phyloP scores from a whole-genome alignment of 1,140 invertebrate genomes.

The Polypedilum pembai region DNA sequence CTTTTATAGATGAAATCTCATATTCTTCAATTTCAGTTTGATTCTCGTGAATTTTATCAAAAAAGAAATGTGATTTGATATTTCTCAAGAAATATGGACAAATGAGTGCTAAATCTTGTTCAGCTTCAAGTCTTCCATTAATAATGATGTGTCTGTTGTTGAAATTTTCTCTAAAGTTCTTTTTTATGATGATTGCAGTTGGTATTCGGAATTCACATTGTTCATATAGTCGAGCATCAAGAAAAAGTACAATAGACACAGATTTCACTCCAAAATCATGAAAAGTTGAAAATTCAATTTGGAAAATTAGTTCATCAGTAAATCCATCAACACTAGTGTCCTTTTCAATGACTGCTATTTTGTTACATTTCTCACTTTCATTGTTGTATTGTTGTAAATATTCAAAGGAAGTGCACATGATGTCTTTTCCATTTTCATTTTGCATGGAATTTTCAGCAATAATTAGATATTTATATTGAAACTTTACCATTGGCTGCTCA shows the following conservation, averaged over 20 bases:
- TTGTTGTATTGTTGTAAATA: neutral
- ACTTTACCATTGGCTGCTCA: conserved; percentile 1
- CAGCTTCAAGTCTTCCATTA: neutral
- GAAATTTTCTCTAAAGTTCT: neutral
- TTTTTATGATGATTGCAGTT: neutral
- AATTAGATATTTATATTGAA: conserved; percentile 1
- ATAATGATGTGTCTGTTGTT: neutral
- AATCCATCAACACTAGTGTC: neutral
- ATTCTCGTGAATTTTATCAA: neutral
- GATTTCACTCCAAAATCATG: neutral
- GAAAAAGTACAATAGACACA: neutral
- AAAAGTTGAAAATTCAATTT: neutral
- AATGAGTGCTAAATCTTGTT: neutral
- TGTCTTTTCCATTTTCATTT: neutral
- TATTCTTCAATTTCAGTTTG: conserved; percentile 1
- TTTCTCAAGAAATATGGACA: neutral
- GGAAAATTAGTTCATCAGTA: neutral
- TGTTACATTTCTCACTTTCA: neutral
- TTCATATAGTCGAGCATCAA: neutral
- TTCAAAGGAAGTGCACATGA: neutral
- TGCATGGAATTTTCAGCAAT: neutral
- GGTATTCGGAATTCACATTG: conserved; percentile 4
- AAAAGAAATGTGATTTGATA: conserved; percentile 20
- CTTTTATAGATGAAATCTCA: neutral
- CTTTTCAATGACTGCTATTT: neutral